Base-by-base conservation (phyloP, 1,140 invertebrate genomes). In the Epicauta chinensis region DNA sequence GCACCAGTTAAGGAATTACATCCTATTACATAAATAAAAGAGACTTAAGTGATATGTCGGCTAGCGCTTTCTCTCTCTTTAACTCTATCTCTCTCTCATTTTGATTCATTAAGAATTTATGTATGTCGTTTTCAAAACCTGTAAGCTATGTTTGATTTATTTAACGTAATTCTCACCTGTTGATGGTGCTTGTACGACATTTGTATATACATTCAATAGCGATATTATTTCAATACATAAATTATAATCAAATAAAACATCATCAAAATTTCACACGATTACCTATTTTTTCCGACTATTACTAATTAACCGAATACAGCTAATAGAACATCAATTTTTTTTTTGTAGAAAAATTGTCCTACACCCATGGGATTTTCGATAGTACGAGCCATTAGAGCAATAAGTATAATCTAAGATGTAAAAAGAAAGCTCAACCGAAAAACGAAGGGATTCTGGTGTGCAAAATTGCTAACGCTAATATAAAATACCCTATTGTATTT, bases 331-430 rank as follows among this genome's bases (percentile, higher is more conserved):
- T n/a, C n/a, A n/a, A n/a, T n/a, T n/a, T n/a, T n/a, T n/a, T n/a
- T n/a, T n/a, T n/a, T n/a, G n/a, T n/a, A n/a, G n/a, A n/a, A n/a
- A n/a, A n/a, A n/a, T n/a, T n/a, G n/a, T n/a, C n/a, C n/a, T n/a
- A n/a, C n/a, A n/a, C n/a, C n/a, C n/a, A n/a, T n/a, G n/a, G n/a
- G n/a, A n/a, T n/a, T n/a, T n/a, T n/a, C n/a, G 43, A 44, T 31
- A 14, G 13, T 41, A 31, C 45, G 42, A 17, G 42, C 52, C 52
- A 56, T 56, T 51, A 56, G 41, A 43, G 54, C 38, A 56, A 56
- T 56, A 56, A 52, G 48, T 56, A 56, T 56, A 56, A 56, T 51
- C 54, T 49, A 46, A 47, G 54, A 44, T 52, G 32, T 11, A 3
- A 34, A n/a, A n/a, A 34, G 32, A 34, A n/a, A 4, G 10, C 32